Evolutionary conservation across 2,888 invertebrate genomes (phyloP), one percentile per base, ranked within the genome.

Genomic region (Dynastes tityus): DNA sequence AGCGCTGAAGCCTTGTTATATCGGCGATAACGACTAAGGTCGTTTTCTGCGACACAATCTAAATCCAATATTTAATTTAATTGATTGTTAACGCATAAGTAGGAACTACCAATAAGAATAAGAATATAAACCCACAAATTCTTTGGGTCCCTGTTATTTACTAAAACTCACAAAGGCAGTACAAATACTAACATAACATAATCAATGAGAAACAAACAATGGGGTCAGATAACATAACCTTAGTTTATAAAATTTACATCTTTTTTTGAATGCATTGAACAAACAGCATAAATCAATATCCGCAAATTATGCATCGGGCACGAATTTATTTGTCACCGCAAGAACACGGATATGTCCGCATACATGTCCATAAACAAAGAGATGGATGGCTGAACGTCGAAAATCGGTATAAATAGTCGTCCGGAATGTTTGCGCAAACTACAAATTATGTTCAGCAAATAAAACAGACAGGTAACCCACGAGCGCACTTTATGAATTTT

Each of bases 401-500:
- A 74, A 45, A 74, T 61, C 73, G 13, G 45, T 61, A 74, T 73
- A 73, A 73, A 73, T 73, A 73, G 58, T 73, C 61, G 58, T 29
- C 22, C 27, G 61, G 4, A 40, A 45, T 74, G 61, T 49, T 61
- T 74, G 61, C n/a, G 40, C 45, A 61, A 61, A 74, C 73, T 74
- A 61, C 73, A 74, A 74, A 74, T 74, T 61, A 74, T 74, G 61
- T 61, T 45, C 13, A 27, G 27, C 27, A 74, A 61, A 45, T 74
- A 74, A 74, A 74, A 74, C 61, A 45, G 73, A 61, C 73, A 74
- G 73, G 73, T 74, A 74, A 27, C 45, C 45, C 63, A n/a, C 27
- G 61, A 61, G 61, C 16, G n/a, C 27, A 61, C 61, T 74, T 61
- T 74, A 74, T 74, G 73, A 74, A 74, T 74, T 74, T 74, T 74